Percentiles rank a stretch among this genome's conserved stretches.
These are phyloP conservation scores for Origma solitaria DNA, from an alignment of 2,113 vertebrate genomes.

Conservation along the genomic window DNA sequence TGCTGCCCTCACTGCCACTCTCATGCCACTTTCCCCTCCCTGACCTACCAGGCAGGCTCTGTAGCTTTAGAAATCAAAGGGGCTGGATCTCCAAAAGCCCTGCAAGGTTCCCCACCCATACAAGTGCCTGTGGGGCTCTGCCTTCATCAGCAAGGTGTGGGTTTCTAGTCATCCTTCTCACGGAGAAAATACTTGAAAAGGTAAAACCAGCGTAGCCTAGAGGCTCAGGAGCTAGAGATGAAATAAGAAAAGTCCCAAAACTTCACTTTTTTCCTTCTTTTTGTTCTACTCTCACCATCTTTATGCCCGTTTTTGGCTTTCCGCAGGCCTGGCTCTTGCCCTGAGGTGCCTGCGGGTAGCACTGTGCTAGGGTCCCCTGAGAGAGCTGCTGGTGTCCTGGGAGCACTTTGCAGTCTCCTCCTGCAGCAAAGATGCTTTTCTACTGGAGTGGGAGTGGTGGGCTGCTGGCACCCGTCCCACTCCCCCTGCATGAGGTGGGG, in stretches of 20 bases:
- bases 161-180: not conserved
- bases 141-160: not conserved
- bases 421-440: not conserved
- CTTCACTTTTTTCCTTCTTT: not conserved
- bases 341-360: not conserved
- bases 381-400: not conserved
- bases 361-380: not conserved
- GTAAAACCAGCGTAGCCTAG: not conserved
- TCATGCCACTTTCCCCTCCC: not conserved
- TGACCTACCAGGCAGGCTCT: fast-evolving
- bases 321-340: not conserved
- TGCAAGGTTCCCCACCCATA: not conserved
- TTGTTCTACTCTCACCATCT: not conserved
- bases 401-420: not conserved
- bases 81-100: not conserved
- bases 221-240: not conserved
- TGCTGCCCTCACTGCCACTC: not conserved
- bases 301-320: not conserved
- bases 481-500: fast-evolving
- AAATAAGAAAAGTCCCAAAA: not conserved
- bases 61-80: not conserved
- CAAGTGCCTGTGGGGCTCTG: not conserved
- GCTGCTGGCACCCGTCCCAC: not conserved
- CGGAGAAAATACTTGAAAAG: not conserved
- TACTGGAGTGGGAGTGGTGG: fast-evolving